Base-by-base conservation (phyloP, 53 echinoderm and acorn worm genomes). In the Actinopyga echinites region DNA sequence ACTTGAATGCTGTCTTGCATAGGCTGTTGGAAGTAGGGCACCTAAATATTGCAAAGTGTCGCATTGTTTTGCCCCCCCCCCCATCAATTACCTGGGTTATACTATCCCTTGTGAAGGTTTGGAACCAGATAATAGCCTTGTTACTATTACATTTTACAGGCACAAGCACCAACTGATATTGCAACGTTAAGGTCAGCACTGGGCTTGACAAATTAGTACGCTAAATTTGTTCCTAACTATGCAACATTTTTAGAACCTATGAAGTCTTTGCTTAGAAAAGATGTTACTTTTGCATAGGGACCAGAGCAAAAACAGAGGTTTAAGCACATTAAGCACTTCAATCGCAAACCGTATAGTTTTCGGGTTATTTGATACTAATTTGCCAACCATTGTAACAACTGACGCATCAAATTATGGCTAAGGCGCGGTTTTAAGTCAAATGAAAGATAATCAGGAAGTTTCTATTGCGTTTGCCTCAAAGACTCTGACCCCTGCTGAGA, bases 391-490 rank as follows among this genome's bases (percentile, higher is more conserved):
- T 35, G 88, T 92, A 5, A 81, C 79, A 11, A 89, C 88, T 0
- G 81, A 85, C 24, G 88, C 89, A 65, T 88, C 78, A 30, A 82
- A 64, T 6, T 89, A 89, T 43, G 83, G 92, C 15, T 17, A 85
- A 8, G 88, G 92, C 7, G 92, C 88, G 21, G 92, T 92, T 12
- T 56, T 92, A 19, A 80, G 74, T 5, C 92, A 91, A 29, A 80
- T 85, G 19, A 80, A 74, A 37, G 62, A 85, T 80, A 85, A 66
- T 2, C 29, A 24, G 3, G 83, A 92, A 33, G 15, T 77, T 1
- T 85, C 92, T 22, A 77, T 92, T 26, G 89, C 86, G 0, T 92
- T 89, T 26, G 86, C 89, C 2, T 92, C 89, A 11, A 54, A 79
- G 52, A 81, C 89, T 15, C 78, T 89, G 56, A 89, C 69, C 12